Base-by-base conservation (phyloP, 2,888 invertebrate genomes). In the Cotesia congregata region DNA sequence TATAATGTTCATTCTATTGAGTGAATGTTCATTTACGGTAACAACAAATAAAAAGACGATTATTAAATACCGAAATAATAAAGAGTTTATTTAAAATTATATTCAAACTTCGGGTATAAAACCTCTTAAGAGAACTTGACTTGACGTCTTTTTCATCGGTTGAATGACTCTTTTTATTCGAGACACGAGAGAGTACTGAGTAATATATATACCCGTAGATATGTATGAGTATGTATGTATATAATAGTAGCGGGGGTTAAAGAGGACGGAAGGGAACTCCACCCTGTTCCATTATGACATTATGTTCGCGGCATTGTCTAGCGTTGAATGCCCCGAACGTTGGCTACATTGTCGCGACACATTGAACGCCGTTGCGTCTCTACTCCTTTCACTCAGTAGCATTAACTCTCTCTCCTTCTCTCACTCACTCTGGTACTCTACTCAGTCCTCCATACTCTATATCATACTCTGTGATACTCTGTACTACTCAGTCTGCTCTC, bases 271-370 rank as follows among this genome's bases (percentile, higher is more conserved):
- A 77, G 74, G 74, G 67, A 77, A 74, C 77, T 75, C 74, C 83
- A 79, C 83, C 85, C 83, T 84, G 83, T 86, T 86, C 87, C 85
- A 88, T 89, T 88, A 89, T 88, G 85, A 87, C 88, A 87, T 89
- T 89, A 88, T 88, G 86, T 87, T 86, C 85, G 82, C 80, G 83
- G 83, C 84, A 88, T 89, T 89, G 88, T 88, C 86, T 86, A 84
- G 77, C 82, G 81, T 80, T 88, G 88, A 88, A 88, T 88, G 85
- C 86, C 50, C 87, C 87, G 86, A 87, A 88, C 85, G 88, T 89
- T 87, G 86, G 85, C 86, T 87, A 88, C 87, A 88, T 88, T 87
- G 88, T 88, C 84, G 84, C 79, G 83, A 83, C 85, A 86, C 87
- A 88, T 86, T 87, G 86, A 88, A 85, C 85, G 70, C 30, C 59